Conservation (phyloP, 2,888 invertebrate species). For the Clivina fossor region DNA sequence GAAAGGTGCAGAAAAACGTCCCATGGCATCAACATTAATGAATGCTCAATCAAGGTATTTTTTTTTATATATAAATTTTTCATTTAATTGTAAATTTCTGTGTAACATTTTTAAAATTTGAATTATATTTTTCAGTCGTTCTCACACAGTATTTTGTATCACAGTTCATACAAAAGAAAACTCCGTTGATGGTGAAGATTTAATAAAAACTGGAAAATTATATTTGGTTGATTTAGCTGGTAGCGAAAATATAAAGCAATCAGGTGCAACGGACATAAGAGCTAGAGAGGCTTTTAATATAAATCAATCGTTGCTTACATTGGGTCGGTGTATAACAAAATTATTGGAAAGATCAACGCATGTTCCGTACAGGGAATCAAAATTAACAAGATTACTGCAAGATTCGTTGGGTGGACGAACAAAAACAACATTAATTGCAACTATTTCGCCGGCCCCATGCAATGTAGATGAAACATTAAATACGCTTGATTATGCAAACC, state of each 20-base stretch:
- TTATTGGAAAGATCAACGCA: slow-evolving; percentile 91
- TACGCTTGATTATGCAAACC: slow-evolving; percentile 91
- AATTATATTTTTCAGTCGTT: slow-evolving; percentile 66
- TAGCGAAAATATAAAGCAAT: slow-evolving; percentile 95
- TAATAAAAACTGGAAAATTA: slow-evolving; percentile 93
- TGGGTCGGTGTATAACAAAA: slow-evolving; percentile 93
- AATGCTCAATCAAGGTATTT: slow-evolving; percentile 85
- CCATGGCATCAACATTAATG: slow-evolving; percentile 91
- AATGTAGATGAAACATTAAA: slow-evolving; percentile 92
- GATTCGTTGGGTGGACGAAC: slow-evolving; percentile 96
- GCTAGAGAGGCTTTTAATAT: slow-evolving; percentile 96
- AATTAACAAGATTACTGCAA: slow-evolving; percentile 90
- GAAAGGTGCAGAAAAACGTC: slow-evolving; percentile 81
- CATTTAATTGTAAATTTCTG: neutral
- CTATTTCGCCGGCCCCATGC: slow-evolving; percentile 84
- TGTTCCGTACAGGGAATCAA: slow-evolving; percentile 90
- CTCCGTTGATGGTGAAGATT: slow-evolving; percentile 84
- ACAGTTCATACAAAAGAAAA: slow-evolving; percentile 91
- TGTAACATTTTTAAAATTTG: no score
- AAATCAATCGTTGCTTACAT: slow-evolving; percentile 90
- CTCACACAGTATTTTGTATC: slow-evolving; percentile 95
- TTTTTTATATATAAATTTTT: neutral
- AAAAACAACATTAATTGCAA: slow-evolving; percentile 97
- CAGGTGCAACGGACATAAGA: slow-evolving; percentile 84
- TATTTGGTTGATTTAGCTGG: slow-evolving; percentile 97